Base-by-base conservation (phyloP, 1,140 invertebrate genomes). In the Chlorops oryzae region DNA sequence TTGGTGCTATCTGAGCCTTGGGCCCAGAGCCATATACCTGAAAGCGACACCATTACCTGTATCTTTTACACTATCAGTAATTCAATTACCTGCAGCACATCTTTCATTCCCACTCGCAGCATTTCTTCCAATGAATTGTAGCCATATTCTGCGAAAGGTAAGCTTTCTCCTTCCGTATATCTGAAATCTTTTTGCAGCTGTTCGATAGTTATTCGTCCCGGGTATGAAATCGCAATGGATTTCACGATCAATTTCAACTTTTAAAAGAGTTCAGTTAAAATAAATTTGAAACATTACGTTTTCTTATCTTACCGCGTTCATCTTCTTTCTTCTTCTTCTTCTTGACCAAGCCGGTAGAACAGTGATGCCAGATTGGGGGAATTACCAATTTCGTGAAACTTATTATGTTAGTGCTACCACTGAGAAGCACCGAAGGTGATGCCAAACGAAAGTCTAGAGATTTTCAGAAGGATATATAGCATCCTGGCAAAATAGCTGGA, bases 161-260 rank as follows among this genome's bases (percentile, higher is more conserved):
- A 23, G 12, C 7, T 13, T 5, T 18, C 4, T 6, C 67, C 67
- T 34, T 64, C 67, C 12, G 39, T 55, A 5, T n/a, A 48, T 2
- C 32, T 13, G 35, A 62, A 70, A 17, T 70, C 67, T 0, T 51
- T 50, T 15, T 50, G 49, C 5, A 70, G 44, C 15, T 38, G 42
- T 1, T 64, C 59, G 0, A 70, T 27, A 6, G 58, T 70, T 34
- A 70, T 55, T 0, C 18, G 15, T 2, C 42, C 10, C 2, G 67
- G 59, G 2, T 53, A 41, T 5, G 67, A 70, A 12, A 65, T 45
- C 12, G 70, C 42, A 23, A 70, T 22, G 2, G 67, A 61, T 41
- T 61, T 63, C 12, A 70, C 46, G 1, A 70, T 38, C 25, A 44
- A 55, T 17, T 70, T 67, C 4, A 62, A 54, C 32, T 58, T 47